Base-by-base conservation (phyloP, 1,140 invertebrate species). In the Periplaneta americana region DNA sequence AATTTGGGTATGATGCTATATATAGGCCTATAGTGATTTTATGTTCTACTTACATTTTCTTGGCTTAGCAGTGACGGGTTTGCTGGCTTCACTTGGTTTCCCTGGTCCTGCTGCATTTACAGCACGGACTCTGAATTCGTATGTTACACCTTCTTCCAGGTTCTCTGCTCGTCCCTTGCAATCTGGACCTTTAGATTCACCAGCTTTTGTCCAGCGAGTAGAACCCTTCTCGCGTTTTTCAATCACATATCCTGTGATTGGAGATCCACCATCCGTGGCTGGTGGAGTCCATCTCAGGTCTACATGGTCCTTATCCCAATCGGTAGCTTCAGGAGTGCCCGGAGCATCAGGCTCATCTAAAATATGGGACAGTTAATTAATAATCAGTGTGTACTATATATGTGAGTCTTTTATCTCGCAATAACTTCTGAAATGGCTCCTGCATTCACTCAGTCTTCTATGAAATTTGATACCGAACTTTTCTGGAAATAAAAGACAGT, bases 231-330 rank as follows among this genome's bases (percentile, higher is more conserved):
- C 96, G 74, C 95, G 93, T 90, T 98, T 98, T 88, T 99, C 97
- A 85, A 99, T 94, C 75, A 98, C 90, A 86, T 99, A 99, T 75
- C 95, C 96, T 83, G 94, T 96, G 88, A 99, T 95, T 84, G 97
- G 97, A 83, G 96, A 95, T 79, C 97, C 97, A 85, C 97, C 97
- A 89, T 98, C 96, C 75, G 93, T 95, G 78, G 93, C 88, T 79
- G 97, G 97, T 86, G 96, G 94, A 85, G 93, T 92, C 97, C 97
- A 98, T 90, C 95, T 94, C 34, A 78, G 91, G 85, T 98, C 97
- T 82, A 98, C 96, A 86, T 95, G 95, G 89, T 98, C 96, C 86
- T 96, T 97, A 87, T 98, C 97, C 97, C 97, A 98, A 87, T 98
- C 97, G 39, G 94, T 92, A 17, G 96, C 91, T 87, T 98, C 96